Percentiles rank a stretch among this genome's conserved stretches.
These are phyloP conservation scores for Nyctalus aviator DNA, from an alignment of 2,797 vertebrate species.

Conservation along the genomic window DNA sequence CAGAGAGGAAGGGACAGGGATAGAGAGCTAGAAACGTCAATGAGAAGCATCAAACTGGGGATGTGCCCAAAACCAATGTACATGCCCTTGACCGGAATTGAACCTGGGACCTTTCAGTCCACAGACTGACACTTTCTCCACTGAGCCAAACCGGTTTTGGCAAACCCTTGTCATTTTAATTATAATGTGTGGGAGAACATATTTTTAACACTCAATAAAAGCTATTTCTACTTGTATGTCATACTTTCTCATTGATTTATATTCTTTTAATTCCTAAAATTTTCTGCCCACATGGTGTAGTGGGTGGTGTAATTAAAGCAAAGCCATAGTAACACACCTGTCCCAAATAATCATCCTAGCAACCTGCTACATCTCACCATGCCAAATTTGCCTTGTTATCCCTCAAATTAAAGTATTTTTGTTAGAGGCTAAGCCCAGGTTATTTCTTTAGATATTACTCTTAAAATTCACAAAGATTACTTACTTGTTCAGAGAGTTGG, in stretches of 20 bases:
- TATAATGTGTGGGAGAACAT: not conserved
- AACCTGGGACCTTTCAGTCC: too few relatives aligned
- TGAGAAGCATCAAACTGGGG: too few relatives aligned
- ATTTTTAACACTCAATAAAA: not conserved
- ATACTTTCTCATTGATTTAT: conserved; percentile 20
- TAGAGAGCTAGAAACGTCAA: too few relatives aligned
- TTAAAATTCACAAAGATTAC: conserved; percentile 14
- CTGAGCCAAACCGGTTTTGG: too few relatives aligned
- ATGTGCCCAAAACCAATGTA: too few relatives aligned
- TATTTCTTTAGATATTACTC: not conserved
- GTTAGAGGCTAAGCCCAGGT: not conserved
- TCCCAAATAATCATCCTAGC: not conserved
- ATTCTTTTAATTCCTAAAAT: conserved; percentile 29
- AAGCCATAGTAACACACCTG: not conserved
- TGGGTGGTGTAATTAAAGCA: not conserved
- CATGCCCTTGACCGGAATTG: too few relatives aligned
- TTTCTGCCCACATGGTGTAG: not conserved
- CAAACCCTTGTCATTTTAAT: not conserved
- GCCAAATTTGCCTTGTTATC: not conserved
- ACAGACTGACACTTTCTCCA: too few relatives aligned
- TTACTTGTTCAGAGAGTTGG: not conserved
- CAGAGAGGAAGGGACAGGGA: too few relatives aligned
- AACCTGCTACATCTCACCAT: not conserved
- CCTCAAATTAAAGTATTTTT: not conserved
- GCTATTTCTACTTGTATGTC: not conserved